A percentile compares a stretch with the other conserved stretches of the same genome.
Evolutionary conservation across 2,888 invertebrate genomes (phyloP).

Genomic region (Drosophila borealis): DNA sequence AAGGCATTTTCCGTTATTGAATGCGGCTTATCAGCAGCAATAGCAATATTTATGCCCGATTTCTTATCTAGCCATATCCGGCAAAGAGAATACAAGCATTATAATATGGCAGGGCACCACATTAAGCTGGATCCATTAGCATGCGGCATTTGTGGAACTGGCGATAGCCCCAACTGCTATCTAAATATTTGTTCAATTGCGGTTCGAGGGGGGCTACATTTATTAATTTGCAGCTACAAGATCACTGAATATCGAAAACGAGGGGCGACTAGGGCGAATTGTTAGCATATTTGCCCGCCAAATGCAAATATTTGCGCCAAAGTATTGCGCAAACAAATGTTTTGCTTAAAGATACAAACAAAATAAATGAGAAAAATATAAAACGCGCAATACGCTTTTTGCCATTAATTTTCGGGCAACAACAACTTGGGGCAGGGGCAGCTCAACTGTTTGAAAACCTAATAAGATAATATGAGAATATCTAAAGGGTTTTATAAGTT

Average conservation of each 20-base stretch:
- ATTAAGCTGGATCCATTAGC: slow-evolving; percentile 24
- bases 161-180: slow-evolving; percentile 32
- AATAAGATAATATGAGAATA: no score
- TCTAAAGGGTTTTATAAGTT: no score
- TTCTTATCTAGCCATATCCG: slow-evolving; percentile 57
- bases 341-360: slow-evolving; percentile 46
- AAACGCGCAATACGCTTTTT: slow-evolving; percentile 23
- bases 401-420: slow-evolving; percentile 20
- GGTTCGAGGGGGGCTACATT: slow-evolving; percentile 38
- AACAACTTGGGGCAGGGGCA: slow-evolving; percentile 16
- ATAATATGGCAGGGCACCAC: neutral
- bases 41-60: slow-evolving; percentile 8
- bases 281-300: slow-evolving; percentile 60
- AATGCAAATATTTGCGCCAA: slow-evolving; percentile 70
- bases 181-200: slow-evolving; percentile 54
- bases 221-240: slow-evolving; percentile 78
- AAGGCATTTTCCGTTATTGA: slow-evolving; percentile 3
- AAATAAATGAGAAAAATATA: neutral
- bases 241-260: slow-evolving; percentile 69
- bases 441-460: no score
- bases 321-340: slow-evolving; percentile 64
- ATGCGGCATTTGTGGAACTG: slow-evolving; percentile 18
- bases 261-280: slow-evolving; percentile 12
- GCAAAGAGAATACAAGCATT: slow-evolving; percentile 18
- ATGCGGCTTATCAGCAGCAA: slow-evolving; percentile 27